phyloP scores from a whole-genome alignment of 1,140 invertebrate species.

The Drosophila bocki region DNA sequence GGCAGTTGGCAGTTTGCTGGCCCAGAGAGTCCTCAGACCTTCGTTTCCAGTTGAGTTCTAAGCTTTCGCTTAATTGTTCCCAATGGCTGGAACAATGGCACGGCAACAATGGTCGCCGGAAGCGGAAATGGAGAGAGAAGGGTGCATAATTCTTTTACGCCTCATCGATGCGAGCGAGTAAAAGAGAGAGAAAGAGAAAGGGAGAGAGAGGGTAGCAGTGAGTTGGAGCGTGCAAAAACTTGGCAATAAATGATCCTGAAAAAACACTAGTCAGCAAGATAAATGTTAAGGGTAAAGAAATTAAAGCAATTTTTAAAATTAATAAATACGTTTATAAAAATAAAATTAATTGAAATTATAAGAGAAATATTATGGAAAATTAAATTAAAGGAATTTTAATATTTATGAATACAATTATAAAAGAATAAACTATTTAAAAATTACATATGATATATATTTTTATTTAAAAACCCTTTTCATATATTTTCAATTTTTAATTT shows the following conservation, averaged over 20 bases:
- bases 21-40: slow-evolving; percentile 23
- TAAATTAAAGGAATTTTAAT: too few species aligned
- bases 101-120: slow-evolving; percentile 33
- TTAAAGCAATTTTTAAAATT: neutral
- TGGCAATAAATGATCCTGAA: slow-evolving; percentile 61
- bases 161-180: slow-evolving; percentile 17
- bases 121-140: neutral
- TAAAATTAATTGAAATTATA: neutral
- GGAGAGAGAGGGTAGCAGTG: neutral
- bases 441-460: too few species aligned
- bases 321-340: neutral
- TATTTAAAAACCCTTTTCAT: neutral
- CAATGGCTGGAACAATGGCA: slow-evolving; percentile 47
- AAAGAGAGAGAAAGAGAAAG: too few species aligned
- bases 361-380: neutral
- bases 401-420: neutral
- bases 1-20: slow-evolving; percentile 57
- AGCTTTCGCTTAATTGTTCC: slow-evolving; percentile 52
- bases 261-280: slow-evolving; percentile 17
- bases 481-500: neutral
- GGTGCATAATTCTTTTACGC: slow-evolving; percentile 68
- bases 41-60: slow-evolving; percentile 32
- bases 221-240: slow-evolving; percentile 32
- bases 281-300: neutral
- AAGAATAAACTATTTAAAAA: neutral